These are phyloP conservation scores for Pocota personata DNA, from an alignment of 2,888 invertebrate genomes.

Conservation along the genomic window DNA sequence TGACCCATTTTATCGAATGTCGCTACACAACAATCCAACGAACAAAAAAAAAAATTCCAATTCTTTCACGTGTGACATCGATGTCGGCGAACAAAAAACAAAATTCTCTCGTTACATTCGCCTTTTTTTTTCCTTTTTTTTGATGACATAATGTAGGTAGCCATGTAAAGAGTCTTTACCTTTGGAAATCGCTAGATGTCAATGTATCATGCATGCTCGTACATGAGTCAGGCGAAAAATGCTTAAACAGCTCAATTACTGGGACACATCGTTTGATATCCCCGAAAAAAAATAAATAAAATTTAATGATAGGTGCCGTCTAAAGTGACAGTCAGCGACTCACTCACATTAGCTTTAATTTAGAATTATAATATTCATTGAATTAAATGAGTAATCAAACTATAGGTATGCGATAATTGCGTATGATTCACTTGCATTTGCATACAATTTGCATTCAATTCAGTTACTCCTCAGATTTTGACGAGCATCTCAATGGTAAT, in stretches of 20 bases:
- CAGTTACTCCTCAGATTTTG: conserved; percentile 1
- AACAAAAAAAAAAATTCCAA: conserved; percentile 15
- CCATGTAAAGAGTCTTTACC: background rate
- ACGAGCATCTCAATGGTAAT: conserved; percentile 6
- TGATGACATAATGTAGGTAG: conserved; percentile 10
- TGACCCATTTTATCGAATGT: conserved; percentile 30
- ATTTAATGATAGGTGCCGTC: background rate
- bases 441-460: conserved; percentile 35
- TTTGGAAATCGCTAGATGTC: background rate
- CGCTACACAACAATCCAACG: background rate
- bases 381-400: conserved; percentile 22
- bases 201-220: background rate
- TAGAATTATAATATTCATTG: conserved; percentile 3
- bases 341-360: background rate
- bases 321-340: background rate
- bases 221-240: conserved; percentile 1
- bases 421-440: conserved; percentile 38
- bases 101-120: background rate
- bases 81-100: background rate
- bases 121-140: background rate
- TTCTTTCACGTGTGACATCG: conserved; percentile 18
- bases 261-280: background rate
- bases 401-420: conserved; percentile 19
- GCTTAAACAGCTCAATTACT: background rate
- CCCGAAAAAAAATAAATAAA: background rate